Base-by-base conservation (phyloP, 2,113 vertebrate species). In the Melanerpes aurifrons region DNA sequence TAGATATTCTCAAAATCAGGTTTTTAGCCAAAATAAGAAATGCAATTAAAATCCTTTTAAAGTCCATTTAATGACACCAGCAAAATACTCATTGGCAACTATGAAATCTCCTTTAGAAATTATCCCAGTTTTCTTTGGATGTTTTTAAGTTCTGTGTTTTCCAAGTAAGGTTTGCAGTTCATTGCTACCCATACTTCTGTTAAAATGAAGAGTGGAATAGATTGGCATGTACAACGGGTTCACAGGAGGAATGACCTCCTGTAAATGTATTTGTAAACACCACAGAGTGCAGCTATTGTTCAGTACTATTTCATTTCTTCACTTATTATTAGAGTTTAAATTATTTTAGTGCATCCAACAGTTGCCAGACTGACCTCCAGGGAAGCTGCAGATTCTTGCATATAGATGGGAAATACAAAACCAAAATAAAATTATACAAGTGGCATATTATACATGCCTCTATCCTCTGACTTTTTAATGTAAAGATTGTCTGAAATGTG, bases 201-300 rank as follows among this genome's bases (percentile, higher is more conserved):
- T 95, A 87, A 89, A 86, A 95, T 89, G 84, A 95, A 92, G 35
- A 89, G 22, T 73, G 31, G 16, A 89, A 86, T 35, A 92, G 95
- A 91, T 91, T 84, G 93, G 20, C 45, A 45, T 3, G 22, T 89
- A 61, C 50, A 67, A 40, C 40, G 22, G 50, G 81, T 92, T 94
- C 90, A 83, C 53, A 63, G 78, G 26, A 91, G 50, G 61, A 95
- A 75, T 4, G 6, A 82, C 66, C 66, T 94, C 43, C 29, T 53
- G 56, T 73, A 86, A 86, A 93, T 75, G 12, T 61, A 35, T 94
- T 91, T 87, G 72, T 80, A 91, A 91, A 87, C 64, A 84, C 43
- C 31, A 62, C 4, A 62, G 47, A 63, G 28, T 43, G 45, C 18
- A 83, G 28, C 25, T 78, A 3, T 86, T 95, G 62, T 89, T 90